Percentiles rank a stretch among this genome's conserved stretches.
phyloP scores from a whole-genome alignment of 2,888 invertebrate species.

The Germaria angustata region DNA sequence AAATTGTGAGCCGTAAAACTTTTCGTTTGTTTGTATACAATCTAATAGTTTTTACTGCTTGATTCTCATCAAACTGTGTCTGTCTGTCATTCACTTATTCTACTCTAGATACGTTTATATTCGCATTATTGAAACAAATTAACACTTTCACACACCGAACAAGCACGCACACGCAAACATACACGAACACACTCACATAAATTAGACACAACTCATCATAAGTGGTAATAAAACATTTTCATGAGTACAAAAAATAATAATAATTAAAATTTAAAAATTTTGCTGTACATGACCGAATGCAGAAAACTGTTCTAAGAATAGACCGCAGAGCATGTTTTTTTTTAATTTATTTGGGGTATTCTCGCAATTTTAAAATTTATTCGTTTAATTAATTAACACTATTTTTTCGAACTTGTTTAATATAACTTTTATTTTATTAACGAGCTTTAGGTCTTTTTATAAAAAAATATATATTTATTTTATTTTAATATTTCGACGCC shows the following conservation, averaged over 20 bases:
- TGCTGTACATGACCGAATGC: not conserved
- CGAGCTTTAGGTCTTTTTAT: too few species aligned
- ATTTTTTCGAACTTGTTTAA: too few species aligned
- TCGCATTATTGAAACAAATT: not conserved
- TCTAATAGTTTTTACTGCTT: conserved; percentile 8
- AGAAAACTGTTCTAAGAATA: not conserved
- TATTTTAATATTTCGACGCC: too few species aligned
- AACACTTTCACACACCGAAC: not conserved
- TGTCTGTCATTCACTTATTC: conserved; percentile 24
- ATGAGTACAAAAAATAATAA: conserved; percentile 63
- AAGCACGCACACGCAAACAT: too few species aligned
- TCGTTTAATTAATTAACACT: too few species aligned
- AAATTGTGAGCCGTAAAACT: conserved; percentile 38
- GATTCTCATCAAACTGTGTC: conserved; percentile 10
- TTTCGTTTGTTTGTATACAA: not conserved
- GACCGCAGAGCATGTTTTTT: too few species aligned
- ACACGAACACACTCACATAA: too few species aligned
- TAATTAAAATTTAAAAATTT: not conserved
- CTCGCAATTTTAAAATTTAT: too few species aligned
- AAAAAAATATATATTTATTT: too few species aligned
- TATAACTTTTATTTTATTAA: too few species aligned
- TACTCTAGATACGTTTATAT: not conserved
- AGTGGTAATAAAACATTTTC: conserved; percentile 75
- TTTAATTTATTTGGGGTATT: too few species aligned
- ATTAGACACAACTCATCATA: conserved; percentile 68